Evolutionary conservation across 2,113 vertebrate genomes (phyloP).

Genomic region (Hippocampus guttulatus): DNA sequence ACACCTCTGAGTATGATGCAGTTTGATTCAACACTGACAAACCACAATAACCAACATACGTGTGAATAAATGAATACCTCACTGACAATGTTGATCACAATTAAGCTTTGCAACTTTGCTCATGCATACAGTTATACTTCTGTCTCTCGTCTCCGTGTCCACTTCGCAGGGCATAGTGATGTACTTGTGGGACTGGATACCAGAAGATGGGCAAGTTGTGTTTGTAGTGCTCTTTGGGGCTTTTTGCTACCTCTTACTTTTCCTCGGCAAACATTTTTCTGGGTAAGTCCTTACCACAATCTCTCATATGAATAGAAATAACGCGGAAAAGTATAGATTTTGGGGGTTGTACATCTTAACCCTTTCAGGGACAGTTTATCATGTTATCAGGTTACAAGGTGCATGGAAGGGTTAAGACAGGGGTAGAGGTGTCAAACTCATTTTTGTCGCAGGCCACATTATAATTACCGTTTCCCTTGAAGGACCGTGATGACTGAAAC

Average conservation of each 20-base stretch:
- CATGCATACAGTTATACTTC: not conserved
- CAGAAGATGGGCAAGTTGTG: conserved; percentile 73
- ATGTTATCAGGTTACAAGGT: too few species aligned
- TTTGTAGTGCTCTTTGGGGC: conserved; percentile 63
- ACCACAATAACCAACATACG: too few species aligned
- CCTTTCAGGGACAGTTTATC: too few species aligned
- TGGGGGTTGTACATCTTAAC: too few species aligned
- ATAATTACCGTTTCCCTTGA: too few species aligned
- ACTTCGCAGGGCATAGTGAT: conserved; percentile 60
- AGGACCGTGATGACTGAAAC: too few species aligned
- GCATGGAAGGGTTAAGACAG: too few species aligned
- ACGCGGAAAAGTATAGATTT: too few species aligned
- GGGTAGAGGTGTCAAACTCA: too few species aligned
- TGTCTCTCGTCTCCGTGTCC: conserved; percentile 13
- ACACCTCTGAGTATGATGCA: too few species aligned
- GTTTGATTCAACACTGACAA: too few species aligned
- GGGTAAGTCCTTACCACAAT: conserved; percentile 52
- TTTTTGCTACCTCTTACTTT: conserved; percentile 68
- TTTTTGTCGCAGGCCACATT: too few species aligned
- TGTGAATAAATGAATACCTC: not conserved
- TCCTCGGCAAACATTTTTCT: conserved; percentile 70
- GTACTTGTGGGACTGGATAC: conserved; percentile 74
- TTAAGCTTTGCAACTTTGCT: not conserved
- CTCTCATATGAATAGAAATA: not conserved
- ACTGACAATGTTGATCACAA: not conserved